Conservation (phyloP, 2,113 vertebrate genomes). For the Thinocorus orbignyianus region DNA sequence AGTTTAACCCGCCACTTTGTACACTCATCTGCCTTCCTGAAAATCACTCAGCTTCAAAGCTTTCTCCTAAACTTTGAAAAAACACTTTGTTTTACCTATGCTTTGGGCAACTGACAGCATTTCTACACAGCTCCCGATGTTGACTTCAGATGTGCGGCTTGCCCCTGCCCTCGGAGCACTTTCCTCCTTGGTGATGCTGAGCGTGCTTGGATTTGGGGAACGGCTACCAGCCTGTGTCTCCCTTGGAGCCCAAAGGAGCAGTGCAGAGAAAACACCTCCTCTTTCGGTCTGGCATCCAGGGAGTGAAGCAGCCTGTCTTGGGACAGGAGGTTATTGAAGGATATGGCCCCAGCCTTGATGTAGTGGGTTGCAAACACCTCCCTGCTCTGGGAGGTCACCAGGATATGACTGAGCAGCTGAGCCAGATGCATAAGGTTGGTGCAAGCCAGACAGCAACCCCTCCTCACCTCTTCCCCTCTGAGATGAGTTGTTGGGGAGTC, state of each 20-base stretch:
- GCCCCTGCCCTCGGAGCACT: accelerated
- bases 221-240: neutral
- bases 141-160: neutral
- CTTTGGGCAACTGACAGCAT: neutral
- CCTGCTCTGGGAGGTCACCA: accelerated
- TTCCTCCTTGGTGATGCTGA: neutral
- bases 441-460: neutral
- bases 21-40: neutral
- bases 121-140: neutral
- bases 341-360: accelerated
- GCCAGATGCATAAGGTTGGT: neutral
- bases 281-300: neutral
- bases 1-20: neutral
- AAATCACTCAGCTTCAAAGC: neutral
- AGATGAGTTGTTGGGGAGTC: neutral
- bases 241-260: neutral
- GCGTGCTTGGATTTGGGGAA: neutral
- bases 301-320: neutral
- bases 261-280: neutral
- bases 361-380: neutral
- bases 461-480: neutral
- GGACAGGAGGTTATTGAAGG: neutral
- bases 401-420: accelerated
- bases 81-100: neutral
- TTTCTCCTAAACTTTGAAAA: neutral